Conservation (phyloP, 2,888 invertebrate species). For the Lasioglossum marginatum region DNA sequence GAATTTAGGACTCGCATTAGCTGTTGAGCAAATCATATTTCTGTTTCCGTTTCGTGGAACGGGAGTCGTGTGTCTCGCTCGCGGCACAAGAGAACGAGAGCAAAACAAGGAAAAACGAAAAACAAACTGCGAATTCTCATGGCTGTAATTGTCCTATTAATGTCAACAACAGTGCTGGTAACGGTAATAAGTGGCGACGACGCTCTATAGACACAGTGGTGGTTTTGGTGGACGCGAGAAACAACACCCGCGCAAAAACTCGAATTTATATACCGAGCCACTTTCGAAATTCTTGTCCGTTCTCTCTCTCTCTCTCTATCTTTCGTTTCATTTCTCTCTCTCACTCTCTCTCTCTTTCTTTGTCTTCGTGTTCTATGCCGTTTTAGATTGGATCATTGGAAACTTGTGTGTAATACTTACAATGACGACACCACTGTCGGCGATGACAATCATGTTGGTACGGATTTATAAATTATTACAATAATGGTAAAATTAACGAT, state of each 20-base stretch:
- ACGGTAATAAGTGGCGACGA: slow-evolving; percentile 44
- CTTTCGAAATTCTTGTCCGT: slow-evolving; percentile 28
- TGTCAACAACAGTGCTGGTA: slow-evolving; percentile 61
- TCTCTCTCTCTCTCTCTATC: not conserved
- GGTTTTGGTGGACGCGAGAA: slow-evolving; percentile 49
- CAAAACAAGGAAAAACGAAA: slow-evolving; percentile 29
- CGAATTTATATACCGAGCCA: not conserved
- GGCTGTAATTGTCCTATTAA: slow-evolving; percentile 56
- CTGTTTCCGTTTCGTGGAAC: not conserved
- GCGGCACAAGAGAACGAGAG: slow-evolving; percentile 13
- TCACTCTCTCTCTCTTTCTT: not conserved
- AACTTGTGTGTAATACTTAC: slow-evolving; percentile 64
- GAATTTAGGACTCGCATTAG: slow-evolving; percentile 17
- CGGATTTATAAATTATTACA: slow-evolving; percentile 76
- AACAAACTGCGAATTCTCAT: slow-evolving; percentile 40
- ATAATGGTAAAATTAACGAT: slow-evolving; percentile 77
- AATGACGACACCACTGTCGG: slow-evolving; percentile 64
- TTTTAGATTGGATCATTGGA: slow-evolving; percentile 27
- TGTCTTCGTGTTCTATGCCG: slow-evolving; percentile 13
- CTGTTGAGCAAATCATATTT: slow-evolving; percentile 21
- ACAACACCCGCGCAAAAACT: slow-evolving; percentile 18
- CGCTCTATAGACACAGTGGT: slow-evolving; percentile 28
- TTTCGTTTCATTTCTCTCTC: not conserved
- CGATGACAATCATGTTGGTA: slow-evolving; percentile 64
- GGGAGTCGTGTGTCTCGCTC: not conserved